Evolutionary conservation across 2,113 vertebrate genomes (phyloP).

Genomic region (Alces alces): DNA sequence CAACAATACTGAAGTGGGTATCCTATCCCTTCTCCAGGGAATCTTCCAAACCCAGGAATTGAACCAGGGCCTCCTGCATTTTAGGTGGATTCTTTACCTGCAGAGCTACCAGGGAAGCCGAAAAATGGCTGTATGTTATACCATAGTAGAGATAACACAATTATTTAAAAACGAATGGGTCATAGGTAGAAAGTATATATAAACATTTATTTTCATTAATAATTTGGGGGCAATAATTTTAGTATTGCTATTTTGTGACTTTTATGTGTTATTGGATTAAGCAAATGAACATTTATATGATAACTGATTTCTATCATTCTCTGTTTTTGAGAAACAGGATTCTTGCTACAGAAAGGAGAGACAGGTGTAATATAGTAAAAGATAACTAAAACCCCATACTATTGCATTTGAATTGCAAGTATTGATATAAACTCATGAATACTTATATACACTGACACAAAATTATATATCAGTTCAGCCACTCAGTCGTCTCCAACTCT

Average conservation of each 20-base stretch:
- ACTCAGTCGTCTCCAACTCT: neutral
- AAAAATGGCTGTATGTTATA: neutral
- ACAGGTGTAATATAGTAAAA: neutral
- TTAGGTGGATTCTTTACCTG: neutral
- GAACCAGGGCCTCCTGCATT: neutral
- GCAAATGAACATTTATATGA: neutral
- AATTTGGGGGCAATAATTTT: neutral
- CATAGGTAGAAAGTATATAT: neutral
- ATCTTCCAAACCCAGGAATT: neutral
- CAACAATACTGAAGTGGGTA: neutral
- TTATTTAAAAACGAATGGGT: neutral
- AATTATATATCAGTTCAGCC: neutral
- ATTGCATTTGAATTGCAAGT: neutral
- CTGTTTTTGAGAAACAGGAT: neutral
- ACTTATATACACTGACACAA: neutral
- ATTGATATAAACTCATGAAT: neutral
- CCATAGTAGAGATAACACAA: neutral
- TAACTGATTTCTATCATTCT: neutral
- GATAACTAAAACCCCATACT: neutral
- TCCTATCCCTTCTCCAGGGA: neutral
- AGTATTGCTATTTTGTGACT: neutral
- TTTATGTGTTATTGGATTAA: neutral
- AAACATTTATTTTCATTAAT: neutral
- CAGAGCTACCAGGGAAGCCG: neutral
- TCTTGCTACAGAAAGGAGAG: neutral